These are phyloP conservation scores for Shargacucullia verbasci DNA, from an alignment of 2,888 invertebrate species.

Conservation along the genomic window DNA sequence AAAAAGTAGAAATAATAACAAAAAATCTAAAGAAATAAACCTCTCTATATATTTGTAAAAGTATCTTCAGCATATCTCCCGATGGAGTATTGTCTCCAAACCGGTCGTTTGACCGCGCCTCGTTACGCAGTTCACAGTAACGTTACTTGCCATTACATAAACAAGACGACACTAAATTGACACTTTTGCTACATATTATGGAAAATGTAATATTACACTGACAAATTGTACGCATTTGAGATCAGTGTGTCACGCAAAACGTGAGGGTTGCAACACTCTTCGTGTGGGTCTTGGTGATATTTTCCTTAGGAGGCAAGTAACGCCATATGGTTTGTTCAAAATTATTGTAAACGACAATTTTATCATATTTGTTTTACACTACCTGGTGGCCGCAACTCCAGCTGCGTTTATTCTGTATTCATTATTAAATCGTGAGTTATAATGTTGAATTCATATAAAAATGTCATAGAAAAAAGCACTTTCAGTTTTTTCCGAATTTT, in stretches of 20 bases:
- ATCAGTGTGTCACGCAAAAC: slow-evolving; percentile 42
- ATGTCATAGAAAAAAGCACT: too few relatives aligned
- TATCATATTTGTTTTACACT: too few relatives aligned
- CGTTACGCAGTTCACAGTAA: slow-evolving; percentile 44
- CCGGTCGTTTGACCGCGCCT: slow-evolving; percentile 17
- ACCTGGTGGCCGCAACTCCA: too few relatives aligned
- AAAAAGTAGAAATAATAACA: not conserved
- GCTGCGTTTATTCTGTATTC: too few relatives aligned
- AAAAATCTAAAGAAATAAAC: too few relatives aligned
- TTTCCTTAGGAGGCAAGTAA: slow-evolving; percentile 1
- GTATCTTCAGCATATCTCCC: not conserved
- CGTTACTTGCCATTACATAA: slow-evolving; percentile 45
- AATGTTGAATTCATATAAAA: too few relatives aligned
- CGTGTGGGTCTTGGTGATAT: slow-evolving; percentile 17
- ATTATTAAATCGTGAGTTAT: too few relatives aligned
- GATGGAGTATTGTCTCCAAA: slow-evolving; percentile 6
- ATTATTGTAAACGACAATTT: too few relatives aligned
- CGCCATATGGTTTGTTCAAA: not conserved
- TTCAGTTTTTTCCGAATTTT: too few relatives aligned
- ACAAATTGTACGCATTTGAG: slow-evolving; percentile 45
- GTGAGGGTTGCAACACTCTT: slow-evolving; percentile 16
- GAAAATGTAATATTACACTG: slow-evolving; percentile 29
- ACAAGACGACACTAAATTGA: slow-evolving; percentile 49
- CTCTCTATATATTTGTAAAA: too few relatives aligned
- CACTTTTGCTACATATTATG: slow-evolving; percentile 48